These are phyloP conservation scores for Illadopsis cleaveri DNA, from an alignment of 2,113 vertebrate genomes.

Conservation along the genomic window DNA sequence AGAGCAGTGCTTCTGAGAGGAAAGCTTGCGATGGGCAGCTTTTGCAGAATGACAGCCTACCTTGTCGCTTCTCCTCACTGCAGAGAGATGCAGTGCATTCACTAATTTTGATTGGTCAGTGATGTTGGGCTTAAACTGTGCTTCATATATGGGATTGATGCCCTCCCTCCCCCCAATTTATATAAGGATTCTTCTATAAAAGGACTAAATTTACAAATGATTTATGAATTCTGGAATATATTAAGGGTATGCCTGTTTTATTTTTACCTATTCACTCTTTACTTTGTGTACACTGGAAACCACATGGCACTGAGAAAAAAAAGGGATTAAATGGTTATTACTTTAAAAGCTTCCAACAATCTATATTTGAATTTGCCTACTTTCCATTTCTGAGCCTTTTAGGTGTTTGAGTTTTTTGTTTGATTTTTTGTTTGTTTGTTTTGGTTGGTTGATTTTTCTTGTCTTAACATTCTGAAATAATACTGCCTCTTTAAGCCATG, in stretches of 20 bases:
- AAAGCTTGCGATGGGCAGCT: slow-evolving; percentile 77
- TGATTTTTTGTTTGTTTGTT: background rate
- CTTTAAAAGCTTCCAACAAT: slow-evolving; percentile 46
- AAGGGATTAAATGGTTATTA: slow-evolving; percentile 39
- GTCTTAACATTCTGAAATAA: slow-evolving; percentile 28
- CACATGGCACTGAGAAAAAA: slow-evolving; percentile 37
- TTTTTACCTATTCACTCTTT: slow-evolving; percentile 65
- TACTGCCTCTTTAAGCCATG: slow-evolving; percentile 17
- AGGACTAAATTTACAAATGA: slow-evolving; percentile 69
- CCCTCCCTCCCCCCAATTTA: slow-evolving; percentile 51
- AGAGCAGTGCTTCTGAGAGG: slow-evolving; percentile 70
- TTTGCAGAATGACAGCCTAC: slow-evolving; percentile 84
- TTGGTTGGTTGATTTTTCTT: background rate
- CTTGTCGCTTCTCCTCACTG: slow-evolving; percentile 90
- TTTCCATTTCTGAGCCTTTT: slow-evolving; percentile 29
- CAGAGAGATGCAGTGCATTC: slow-evolving; percentile 97
- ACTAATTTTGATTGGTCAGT: slow-evolving; percentile 95
- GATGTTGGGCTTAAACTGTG: slow-evolving; percentile 91
- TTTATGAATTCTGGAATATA: slow-evolving; percentile 70
- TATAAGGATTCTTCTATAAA: slow-evolving; percentile 71
- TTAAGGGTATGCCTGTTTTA: slow-evolving; percentile 63
- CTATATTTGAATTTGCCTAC: slow-evolving; percentile 44
- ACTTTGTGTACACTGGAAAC: slow-evolving; percentile 59
- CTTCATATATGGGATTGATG: slow-evolving; percentile 77
- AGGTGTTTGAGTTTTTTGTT: background rate